phyloP scores from a whole-genome alignment of 2,797 vertebrate genomes.

The Enteromius afrohamiltoni region DNA sequence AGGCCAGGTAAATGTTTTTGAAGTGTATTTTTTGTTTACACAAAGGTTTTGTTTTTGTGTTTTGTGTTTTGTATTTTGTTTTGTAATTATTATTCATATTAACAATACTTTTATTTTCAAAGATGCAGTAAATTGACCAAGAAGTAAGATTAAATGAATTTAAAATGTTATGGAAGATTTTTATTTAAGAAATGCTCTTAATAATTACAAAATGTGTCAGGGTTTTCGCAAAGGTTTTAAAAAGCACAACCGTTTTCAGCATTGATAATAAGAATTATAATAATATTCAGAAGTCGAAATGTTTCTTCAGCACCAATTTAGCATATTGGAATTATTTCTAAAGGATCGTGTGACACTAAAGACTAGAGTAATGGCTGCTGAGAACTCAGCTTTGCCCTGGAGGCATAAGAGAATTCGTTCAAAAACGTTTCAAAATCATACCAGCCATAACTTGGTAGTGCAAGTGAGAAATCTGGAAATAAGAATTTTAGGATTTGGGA shows the following conservation, averaged over 20 bases:
- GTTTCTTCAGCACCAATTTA: not conserved
- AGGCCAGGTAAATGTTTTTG: not conserved
- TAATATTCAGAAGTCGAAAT: not conserved
- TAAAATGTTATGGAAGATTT: not conserved
- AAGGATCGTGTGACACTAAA: not conserved
- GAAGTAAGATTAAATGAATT: not conserved
- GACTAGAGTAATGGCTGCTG: slow-evolving; percentile 3
- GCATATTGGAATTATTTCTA: not conserved
- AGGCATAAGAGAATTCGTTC: not conserved
- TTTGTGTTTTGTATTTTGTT: too few relatives aligned
- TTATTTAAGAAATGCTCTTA: not conserved
- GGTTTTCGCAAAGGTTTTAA: not conserved
- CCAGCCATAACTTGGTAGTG: not conserved
- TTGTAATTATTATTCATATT: not conserved
- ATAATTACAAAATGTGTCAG: accelerated
- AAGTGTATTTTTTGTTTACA: not conserved
- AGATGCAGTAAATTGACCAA: not conserved
- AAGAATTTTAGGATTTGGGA: not conserved
- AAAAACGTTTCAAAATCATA: not conserved
- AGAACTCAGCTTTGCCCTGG: not conserved
- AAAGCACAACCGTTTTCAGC: not conserved
- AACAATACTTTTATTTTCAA: not conserved
- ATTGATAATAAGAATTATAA: not conserved
- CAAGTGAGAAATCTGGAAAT: not conserved
- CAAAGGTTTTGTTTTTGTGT: too few relatives aligned